Evolutionary conservation across 1,140 invertebrate genomes (phyloP).

Genomic region (Pogonomyrmex barbatus): DNA sequence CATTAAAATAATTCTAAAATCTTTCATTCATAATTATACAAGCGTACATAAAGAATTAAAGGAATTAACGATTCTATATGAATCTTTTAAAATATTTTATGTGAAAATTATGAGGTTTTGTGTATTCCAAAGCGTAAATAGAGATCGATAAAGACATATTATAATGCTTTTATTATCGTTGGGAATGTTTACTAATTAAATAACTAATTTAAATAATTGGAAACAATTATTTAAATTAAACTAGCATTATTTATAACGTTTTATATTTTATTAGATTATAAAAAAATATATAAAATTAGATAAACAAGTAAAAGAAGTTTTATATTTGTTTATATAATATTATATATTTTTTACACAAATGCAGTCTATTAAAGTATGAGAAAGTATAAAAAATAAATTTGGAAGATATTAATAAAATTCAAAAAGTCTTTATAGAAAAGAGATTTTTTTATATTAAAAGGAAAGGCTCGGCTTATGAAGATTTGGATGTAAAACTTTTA

Average conservation of each 20-base stretch:
- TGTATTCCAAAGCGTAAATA: not conserved
- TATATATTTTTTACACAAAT: not conserved
- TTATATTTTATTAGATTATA: not conserved
- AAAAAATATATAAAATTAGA: not conserved
- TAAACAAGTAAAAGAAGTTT: conserved; percentile 10
- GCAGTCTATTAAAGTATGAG: not conserved
- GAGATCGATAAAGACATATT: not conserved
- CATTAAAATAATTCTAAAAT: not conserved
- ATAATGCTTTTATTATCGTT: not conserved
- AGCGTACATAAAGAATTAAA: too few relatives aligned
- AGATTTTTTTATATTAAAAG: not conserved
- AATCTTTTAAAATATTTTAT: not conserved
- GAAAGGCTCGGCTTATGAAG: conserved; percentile 12
- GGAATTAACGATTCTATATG: too few relatives aligned
- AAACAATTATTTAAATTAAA: not conserved
- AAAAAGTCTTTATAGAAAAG: not conserved
- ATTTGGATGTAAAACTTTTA: conserved; percentile 28
- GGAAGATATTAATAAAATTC: conserved; percentile 4
- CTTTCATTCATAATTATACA: too few relatives aligned
- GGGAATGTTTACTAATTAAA: not conserved
- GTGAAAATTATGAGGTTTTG: not conserved
- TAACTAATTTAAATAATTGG: not conserved
- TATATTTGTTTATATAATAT: not conserved
- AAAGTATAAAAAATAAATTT: not conserved
- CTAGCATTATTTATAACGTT: not conserved